These are phyloP conservation scores for Pantala flavescens DNA, from an alignment of 1,140 invertebrate genomes.

Conservation along the genomic window DNA sequence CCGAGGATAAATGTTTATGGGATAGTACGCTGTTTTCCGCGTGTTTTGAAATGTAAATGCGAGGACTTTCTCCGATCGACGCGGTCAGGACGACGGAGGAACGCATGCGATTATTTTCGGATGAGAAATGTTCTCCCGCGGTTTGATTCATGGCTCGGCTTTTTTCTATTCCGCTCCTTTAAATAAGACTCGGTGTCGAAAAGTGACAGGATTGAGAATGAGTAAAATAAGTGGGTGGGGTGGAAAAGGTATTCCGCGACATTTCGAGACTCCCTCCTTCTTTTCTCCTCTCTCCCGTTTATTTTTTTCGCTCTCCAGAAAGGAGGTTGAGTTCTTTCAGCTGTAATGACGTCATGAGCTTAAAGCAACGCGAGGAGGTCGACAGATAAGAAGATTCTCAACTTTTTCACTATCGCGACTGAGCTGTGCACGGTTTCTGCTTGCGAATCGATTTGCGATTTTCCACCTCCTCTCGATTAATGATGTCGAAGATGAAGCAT, in stretches of 20 bases:
- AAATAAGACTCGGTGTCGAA: background rate
- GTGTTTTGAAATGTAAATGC: background rate
- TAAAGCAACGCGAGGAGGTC: background rate
- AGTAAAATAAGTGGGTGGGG: background rate
- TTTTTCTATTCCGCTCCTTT: background rate
- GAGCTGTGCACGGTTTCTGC: too few species aligned
- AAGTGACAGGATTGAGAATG: constrained; percentile 1
- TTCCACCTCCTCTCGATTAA: too few species aligned
- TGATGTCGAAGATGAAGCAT: too few species aligned
- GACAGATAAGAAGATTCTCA: background rate
- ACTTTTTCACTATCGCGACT: too few species aligned
- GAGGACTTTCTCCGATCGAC: background rate
- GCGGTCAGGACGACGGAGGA: background rate
- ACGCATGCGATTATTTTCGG: too few species aligned
- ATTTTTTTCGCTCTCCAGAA: background rate
- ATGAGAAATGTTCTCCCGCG: too few species aligned
- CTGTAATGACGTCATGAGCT: background rate
- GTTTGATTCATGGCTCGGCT: too few species aligned
- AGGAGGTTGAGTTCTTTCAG: background rate
- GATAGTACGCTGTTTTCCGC: too few species aligned
- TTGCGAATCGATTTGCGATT: too few species aligned
- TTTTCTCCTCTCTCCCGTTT: background rate
- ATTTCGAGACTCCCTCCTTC: background rate
- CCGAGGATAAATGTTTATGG: too few species aligned
- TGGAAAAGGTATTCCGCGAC: too few species aligned